Conservation (phyloP, 2,888 invertebrate genomes). For the Tenthredo distinguenda region DNA sequence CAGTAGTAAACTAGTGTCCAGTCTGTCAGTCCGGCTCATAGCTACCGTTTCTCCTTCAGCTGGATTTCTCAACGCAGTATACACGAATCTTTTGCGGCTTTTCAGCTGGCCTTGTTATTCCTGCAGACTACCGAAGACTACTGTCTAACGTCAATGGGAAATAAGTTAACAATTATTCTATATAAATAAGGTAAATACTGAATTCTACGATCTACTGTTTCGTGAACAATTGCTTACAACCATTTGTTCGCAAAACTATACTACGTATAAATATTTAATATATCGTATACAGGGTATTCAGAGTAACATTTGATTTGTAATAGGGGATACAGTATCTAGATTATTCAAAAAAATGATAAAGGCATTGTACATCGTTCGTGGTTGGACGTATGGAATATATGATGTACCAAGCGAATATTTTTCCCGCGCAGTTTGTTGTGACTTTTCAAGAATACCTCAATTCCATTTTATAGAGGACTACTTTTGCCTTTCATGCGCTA, state of each 20-base stretch:
- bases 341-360: background rate
- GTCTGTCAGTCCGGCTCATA: slow-evolving; percentile 65
- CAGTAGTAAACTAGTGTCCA: slow-evolving; percentile 70
- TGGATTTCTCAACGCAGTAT: slow-evolving; percentile 55
- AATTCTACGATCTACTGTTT: background rate
- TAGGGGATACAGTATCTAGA: background rate
- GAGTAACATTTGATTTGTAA: background rate
- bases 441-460: background rate
- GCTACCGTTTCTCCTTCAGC: slow-evolving; percentile 64
- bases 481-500: no score
- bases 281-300: background rate
- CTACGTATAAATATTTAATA: background rate
- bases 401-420: background rate
- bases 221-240: background rate
- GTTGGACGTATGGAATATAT: background rate
- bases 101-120: background rate
- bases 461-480: background rate
- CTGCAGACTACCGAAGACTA: background rate
- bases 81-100: slow-evolving; percentile 48
- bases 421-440: background rate
- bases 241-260: background rate
- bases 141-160: background rate
- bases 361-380: background rate
- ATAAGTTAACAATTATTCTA: background rate
- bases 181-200: slow-evolving; percentile 25